Conservation (phyloP, 64 coral and sea anemone genomes). For the Dendronephthya gigantea region DNA sequence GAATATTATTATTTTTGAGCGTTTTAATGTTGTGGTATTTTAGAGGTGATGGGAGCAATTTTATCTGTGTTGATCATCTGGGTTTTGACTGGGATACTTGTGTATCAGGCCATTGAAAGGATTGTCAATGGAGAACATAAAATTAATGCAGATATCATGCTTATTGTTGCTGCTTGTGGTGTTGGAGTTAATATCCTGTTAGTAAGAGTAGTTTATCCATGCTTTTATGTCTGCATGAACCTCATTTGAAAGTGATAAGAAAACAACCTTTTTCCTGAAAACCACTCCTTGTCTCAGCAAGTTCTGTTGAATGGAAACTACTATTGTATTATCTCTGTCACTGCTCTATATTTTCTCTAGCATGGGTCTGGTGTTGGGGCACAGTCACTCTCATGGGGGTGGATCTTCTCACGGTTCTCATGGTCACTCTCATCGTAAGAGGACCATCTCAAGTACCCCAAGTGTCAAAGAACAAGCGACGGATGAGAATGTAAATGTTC, state of each 20-base stretch:
- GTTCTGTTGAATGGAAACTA: no score
- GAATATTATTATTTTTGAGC: no score
- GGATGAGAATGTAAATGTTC: constrained; percentile 71
- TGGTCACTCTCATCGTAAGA: not conserved
- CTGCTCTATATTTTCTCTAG: not conserved
- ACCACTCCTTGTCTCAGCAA: no score
- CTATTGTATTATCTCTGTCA: no score
- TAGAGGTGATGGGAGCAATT: constrained; percentile 74
- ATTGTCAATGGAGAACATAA: constrained; percentile 62
- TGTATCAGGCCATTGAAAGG: constrained; percentile 63
- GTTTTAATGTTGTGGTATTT: not conserved
- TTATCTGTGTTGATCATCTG: constrained; percentile 81
- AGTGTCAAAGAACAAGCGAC: constrained; percentile 57
- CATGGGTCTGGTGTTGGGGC: not conserved
- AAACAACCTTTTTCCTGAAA: no score
- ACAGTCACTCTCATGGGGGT: not conserved
- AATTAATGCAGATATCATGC: constrained; percentile 66
- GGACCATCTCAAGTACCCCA: not conserved
- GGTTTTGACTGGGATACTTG: constrained; percentile 76
- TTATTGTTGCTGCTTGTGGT: constrained; percentile 64
- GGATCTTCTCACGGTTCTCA: not conserved
- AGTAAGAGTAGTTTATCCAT: constrained; percentile 18
- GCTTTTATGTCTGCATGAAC: not conserved
- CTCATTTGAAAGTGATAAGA: no score
- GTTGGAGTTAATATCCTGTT: constrained; percentile 83